Percentiles rank a stretch among this genome's conserved stretches.
Evolutionary conservation across 2,113 vertebrate genomes (phyloP).

Genomic region (Sinocyclocheilus anophthalmus): DNA sequence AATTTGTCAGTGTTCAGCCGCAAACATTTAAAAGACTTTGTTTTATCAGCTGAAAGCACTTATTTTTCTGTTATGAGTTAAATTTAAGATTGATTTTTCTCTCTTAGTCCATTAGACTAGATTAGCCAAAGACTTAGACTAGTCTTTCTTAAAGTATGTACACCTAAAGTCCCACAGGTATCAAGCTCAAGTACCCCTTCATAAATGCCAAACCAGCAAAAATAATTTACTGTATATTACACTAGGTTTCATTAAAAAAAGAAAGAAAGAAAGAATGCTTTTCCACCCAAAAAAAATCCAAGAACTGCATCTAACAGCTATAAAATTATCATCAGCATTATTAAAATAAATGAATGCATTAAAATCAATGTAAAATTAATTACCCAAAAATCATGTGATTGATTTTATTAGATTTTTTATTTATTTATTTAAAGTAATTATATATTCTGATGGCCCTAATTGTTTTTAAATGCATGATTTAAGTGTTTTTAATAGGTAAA

Average conservation of each 20-base stretch:
- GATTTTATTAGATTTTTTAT: too few relatives aligned
- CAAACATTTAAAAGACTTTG: conserved; percentile 24
- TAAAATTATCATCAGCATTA: neutral
- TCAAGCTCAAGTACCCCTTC: neutral
- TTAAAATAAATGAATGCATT: neutral
- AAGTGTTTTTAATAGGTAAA: too few relatives aligned
- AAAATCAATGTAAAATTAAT: too few relatives aligned
- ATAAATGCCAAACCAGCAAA: neutral
- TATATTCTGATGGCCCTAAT: too few relatives aligned
- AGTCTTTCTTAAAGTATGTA: neutral
- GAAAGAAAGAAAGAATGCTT: neutral
- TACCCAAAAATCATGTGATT: too few relatives aligned
- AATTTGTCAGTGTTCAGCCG: neutral
- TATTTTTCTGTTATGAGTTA: conserved; percentile 19
- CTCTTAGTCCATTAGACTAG: neutral
- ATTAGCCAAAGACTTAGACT: neutral
- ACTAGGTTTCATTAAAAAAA: neutral
- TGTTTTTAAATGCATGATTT: too few relatives aligned
- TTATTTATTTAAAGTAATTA: too few relatives aligned
- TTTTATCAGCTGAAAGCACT: conserved; percentile 31
- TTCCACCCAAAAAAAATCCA: neutral
- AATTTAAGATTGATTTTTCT: neutral
- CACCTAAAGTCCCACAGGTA: neutral
- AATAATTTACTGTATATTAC: neutral
- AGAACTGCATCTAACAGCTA: neutral